Conservation (phyloP, 2,888 invertebrate species). For the Artemia sp. region DNA sequence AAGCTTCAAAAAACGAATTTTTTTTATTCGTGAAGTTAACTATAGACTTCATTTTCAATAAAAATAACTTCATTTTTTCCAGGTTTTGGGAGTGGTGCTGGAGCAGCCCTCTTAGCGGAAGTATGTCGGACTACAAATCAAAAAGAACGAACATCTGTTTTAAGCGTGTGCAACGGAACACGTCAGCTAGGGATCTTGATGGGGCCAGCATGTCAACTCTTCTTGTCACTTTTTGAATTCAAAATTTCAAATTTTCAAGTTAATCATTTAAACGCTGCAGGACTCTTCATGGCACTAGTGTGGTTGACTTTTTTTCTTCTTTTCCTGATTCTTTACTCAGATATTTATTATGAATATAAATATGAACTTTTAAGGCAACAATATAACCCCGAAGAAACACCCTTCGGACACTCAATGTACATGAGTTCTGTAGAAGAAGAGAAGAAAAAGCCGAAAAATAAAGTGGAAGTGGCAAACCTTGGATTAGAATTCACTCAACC, state of each 20-base stretch:
- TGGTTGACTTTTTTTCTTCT: conserved; percentile 28
- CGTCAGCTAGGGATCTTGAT: conserved; percentile 33
- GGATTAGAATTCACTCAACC: background rate
- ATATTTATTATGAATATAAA: conserved; percentile 20
- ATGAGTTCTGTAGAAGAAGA: conserved; percentile 7
- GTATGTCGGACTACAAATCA: conserved; percentile 32
- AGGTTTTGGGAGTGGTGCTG: conserved; percentile 33
- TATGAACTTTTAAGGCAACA: conserved; percentile 20
- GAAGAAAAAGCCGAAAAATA: conserved; percentile 2
- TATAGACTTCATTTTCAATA: no score
- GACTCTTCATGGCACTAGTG: conserved; percentile 33
- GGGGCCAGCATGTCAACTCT: conserved; percentile 34
- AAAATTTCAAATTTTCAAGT: conserved; percentile 29
- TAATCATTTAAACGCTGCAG: conserved; percentile 33
- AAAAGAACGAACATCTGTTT: conserved; percentile 32
- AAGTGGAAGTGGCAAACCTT: conserved; percentile 13
- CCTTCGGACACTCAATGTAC: conserved; percentile 17
- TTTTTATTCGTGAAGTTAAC: no score
- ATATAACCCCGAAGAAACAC: background rate
- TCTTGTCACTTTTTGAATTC: conserved; percentile 31
- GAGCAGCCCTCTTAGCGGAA: conserved; percentile 33
- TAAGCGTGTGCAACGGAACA: conserved; percentile 32
- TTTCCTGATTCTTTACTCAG: conserved; percentile 16
- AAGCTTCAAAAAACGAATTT: no score
- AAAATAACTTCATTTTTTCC: background rate